phyloP scores from a whole-genome alignment of 2,888 invertebrate genomes.

The Volucella inflata region DNA sequence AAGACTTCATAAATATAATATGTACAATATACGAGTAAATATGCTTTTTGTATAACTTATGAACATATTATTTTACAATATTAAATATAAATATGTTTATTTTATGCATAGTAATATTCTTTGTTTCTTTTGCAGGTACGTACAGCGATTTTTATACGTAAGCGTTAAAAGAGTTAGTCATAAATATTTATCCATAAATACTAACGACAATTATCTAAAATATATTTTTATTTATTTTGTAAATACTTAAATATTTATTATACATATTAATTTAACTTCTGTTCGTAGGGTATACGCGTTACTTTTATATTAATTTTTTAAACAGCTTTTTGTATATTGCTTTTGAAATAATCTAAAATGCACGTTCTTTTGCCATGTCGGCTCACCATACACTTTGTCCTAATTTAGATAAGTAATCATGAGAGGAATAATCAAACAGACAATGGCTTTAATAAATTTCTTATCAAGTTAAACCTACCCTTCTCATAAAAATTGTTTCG shows the following conservation, averaged over 20 bases:
- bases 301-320: background rate
- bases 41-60: too few relatives aligned
- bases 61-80: background rate
- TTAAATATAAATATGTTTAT: background rate
- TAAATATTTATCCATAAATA: background rate
- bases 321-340: background rate
- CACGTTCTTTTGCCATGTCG: too few relatives aligned
- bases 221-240: slow-evolving; percentile 1
- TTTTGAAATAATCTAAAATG: too few relatives aligned
- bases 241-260: background rate
- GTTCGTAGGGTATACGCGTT: background rate
- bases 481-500: too few relatives aligned
- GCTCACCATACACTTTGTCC: too few relatives aligned
- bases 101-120: slow-evolving; percentile 12
- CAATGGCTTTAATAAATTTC: too few relatives aligned
- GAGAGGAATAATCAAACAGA: too few relatives aligned
- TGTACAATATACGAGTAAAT: too few relatives aligned
- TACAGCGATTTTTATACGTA: slow-evolving; percentile 18
- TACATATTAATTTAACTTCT: too few relatives aligned
- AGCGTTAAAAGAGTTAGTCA: background rate
- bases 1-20: too few relatives aligned
- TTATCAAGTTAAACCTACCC: too few relatives aligned
- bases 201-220: background rate
- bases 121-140: slow-evolving; percentile 44
- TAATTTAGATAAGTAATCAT: too few relatives aligned